Base-by-base conservation (phyloP, 2,888 invertebrate genomes). In the Torymus auratus region DNA sequence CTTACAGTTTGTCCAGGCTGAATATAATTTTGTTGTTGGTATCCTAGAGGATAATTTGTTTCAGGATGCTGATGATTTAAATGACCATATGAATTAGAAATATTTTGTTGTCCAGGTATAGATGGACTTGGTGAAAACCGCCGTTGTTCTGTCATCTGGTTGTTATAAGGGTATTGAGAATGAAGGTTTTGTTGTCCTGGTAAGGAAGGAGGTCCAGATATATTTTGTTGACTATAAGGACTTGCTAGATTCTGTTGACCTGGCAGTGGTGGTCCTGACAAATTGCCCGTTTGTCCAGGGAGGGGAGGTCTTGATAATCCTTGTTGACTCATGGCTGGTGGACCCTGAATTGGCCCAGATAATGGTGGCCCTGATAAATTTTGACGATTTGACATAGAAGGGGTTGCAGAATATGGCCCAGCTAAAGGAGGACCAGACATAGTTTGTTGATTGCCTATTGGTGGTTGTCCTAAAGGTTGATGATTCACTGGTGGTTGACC, bases 31-130 rank as follows among this genome's bases (percentile, higher is more conserved):
- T 91, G 91, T 69, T 87, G 87, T 56, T 83, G 86, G 69, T 85
- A 84, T 56, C 85, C 83, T 69, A 85, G 87, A 56, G 85, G 86
- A 77, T 88, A 88, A 15, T 73, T 14, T 82, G 78, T 74, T 83
- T 84, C 60, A 76, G 41, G 68, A 81, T 83, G 80, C 20, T 78
- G 87, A 73, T 87, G 86, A 80, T 84, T 88, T 60, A 82, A 15
- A n/a, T 78, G 78, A 23, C 85, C 85, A 55, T 85, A 81, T 11
- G 87, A 85, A 78, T 65, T 82, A 15, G 83, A 69, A 65, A 85
- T 82, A 52, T 82, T 80, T 60, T 83, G 91, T 85, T 92, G 93
- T 0, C 89, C 91, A 20, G 89, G 88, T 82, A 90, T 86, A 13
- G 89, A 61, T 10, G 81, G 75, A 53, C 52, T 78, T 53, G 77